Evolutionary conservation across 2,888 invertebrate species (phyloP).

Genomic region (Papilio demoleus): DNA sequence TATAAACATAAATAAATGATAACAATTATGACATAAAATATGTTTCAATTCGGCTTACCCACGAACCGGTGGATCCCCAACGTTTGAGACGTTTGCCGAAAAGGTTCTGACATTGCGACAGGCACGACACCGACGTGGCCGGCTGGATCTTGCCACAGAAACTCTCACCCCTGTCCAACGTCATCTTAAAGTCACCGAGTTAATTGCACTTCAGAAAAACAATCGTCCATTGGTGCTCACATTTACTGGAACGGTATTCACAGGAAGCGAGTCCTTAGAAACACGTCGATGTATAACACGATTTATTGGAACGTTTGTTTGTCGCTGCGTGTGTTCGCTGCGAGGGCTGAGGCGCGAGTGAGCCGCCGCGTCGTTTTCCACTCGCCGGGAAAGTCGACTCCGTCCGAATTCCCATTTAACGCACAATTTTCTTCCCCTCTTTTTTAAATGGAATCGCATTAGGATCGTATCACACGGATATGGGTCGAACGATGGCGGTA

Average conservation of each 20-base stretch:
- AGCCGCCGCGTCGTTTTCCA: slow-evolving; percentile 59
- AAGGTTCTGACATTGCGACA: slow-evolving; percentile 85
- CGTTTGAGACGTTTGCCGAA: slow-evolving; percentile 86
- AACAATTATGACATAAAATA: slow-evolving; percentile 37
- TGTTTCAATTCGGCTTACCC: slow-evolving; percentile 79
- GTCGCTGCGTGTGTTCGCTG: slow-evolving; percentile 59
- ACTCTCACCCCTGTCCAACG: slow-evolving; percentile 77
- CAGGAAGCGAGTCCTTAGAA: slow-evolving; percentile 16
- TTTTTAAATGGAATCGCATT: slow-evolving; percentile 59
- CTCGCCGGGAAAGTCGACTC: slow-evolving; percentile 63
- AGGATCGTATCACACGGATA: slow-evolving; percentile 42
- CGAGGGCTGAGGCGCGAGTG: slow-evolving; percentile 55
- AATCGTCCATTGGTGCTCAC: slow-evolving; percentile 35
- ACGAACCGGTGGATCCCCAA: slow-evolving; percentile 90
- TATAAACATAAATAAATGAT: slow-evolving; percentile 22
- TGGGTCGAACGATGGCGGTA: slow-evolving; percentile 28
- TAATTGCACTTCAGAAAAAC: slow-evolving; percentile 36
- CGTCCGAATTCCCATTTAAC: slow-evolving; percentile 58
- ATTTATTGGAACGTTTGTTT: slow-evolving; percentile 29
- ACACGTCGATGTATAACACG: slow-evolving; percentile 34
- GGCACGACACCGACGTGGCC: slow-evolving; percentile 79
- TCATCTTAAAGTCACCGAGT: slow-evolving; percentile 66
- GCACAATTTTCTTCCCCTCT: slow-evolving; percentile 54
- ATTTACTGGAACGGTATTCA: slow-evolving; percentile 34
- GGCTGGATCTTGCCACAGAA: slow-evolving; percentile 78